Evolutionary conservation across 2,888 invertebrate genomes (phyloP), one percentile per base, ranked within the genome.

Genomic region (Hermaeophaga mercurialis): DNA sequence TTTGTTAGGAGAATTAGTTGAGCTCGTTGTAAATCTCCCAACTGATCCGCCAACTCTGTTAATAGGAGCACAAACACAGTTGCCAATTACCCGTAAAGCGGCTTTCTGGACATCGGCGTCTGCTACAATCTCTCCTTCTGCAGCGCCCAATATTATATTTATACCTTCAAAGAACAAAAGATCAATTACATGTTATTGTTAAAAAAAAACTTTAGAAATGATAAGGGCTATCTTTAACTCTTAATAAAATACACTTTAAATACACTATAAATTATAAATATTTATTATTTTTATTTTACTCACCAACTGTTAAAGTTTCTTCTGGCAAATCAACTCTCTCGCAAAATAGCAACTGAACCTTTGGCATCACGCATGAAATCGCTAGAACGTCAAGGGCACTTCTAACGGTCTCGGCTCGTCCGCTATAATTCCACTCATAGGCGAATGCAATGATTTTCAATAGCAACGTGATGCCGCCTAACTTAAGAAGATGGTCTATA

Each of bases 41-140:
- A 82, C 73, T 31, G 73, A 78, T 9, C 82, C 82, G 47, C 83
- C 75, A 74, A 82, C 63, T 77, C 91, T 82, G 61, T 88, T 86
- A 8, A 91, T 85, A 0, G 96, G 96, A 1, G 94, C 93, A 79
- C 95, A 96, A 1, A 96, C 93, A 76, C 95, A 96, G 78, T 96
- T 96, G 48, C 94, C 91, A 54, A 98, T 84, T 14, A 95, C 91
- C 65, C 90, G 86, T 1, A 98, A 80, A 0, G 97, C 96, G 0
- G 95, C 89, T 68, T 91, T 90, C 76, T 96, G 92, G 0, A 96
- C 94, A 66, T 96, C 96, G 0, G 95, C 86, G 73, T 96, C 96
- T 1, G 88, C 85, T 0, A 93, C 88, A 26, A 94, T 88, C 74
- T 96, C 95, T 1, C 95, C 95, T 73, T 96, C 94, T 1, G 95